Percentiles rank a stretch among this genome's conserved stretches.
These are phyloP conservation scores for Xenentodon cancila DNA, from an alignment of 2,797 vertebrate species.

Conservation along the genomic window DNA sequence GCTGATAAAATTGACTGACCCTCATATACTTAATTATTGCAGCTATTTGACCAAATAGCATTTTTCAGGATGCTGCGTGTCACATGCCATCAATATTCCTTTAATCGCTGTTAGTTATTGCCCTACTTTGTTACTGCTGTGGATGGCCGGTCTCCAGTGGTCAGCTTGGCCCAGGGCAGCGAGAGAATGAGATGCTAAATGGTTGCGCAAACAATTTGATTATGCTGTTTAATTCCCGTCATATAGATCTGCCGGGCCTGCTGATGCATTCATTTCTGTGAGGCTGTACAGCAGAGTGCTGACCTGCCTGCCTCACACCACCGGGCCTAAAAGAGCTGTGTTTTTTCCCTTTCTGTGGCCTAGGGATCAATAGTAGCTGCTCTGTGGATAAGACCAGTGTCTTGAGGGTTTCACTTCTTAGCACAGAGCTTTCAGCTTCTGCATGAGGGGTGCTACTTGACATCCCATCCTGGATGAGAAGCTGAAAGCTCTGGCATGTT, in stretches of 20 bases:
- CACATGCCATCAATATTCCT: slow-evolving; percentile 89
- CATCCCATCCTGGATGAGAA: slow-evolving; percentile 15
- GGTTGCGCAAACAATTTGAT: slow-evolving; percentile 84
- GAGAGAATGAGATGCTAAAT: slow-evolving; percentile 83
- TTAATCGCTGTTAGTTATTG: slow-evolving; percentile 88
- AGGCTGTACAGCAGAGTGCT: slow-evolving; percentile 69
- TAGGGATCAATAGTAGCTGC: slow-evolving; percentile 61
- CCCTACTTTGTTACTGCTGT: slow-evolving; percentile 83
- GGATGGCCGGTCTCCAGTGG: slow-evolving; percentile 81
- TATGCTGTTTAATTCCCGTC: slow-evolving; percentile 83
- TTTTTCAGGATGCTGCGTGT: slow-evolving; percentile 88
- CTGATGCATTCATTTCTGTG: slow-evolving; percentile 71
- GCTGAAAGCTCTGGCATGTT: slow-evolving; percentile 13
- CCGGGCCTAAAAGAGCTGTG: slow-evolving; percentile 55
- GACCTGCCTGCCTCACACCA: slow-evolving; percentile 62
- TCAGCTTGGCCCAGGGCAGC: slow-evolving; percentile 77
- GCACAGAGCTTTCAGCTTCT: slow-evolving; percentile 31
- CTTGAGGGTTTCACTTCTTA: slow-evolving; percentile 51
- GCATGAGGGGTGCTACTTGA: slow-evolving; percentile 26
- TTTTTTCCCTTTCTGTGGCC: slow-evolving; percentile 44
- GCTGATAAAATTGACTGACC: slow-evolving; percentile 92
- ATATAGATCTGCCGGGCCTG: slow-evolving; percentile 81
- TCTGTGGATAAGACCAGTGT: slow-evolving; percentile 43
- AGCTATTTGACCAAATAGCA: slow-evolving; percentile 88
- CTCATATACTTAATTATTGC: slow-evolving; percentile 94